Evolutionary conservation across 1,140 invertebrate genomes (phyloP), one percentile per base, ranked within the genome.

Genomic region (Drosophila kikkawai): DNA sequence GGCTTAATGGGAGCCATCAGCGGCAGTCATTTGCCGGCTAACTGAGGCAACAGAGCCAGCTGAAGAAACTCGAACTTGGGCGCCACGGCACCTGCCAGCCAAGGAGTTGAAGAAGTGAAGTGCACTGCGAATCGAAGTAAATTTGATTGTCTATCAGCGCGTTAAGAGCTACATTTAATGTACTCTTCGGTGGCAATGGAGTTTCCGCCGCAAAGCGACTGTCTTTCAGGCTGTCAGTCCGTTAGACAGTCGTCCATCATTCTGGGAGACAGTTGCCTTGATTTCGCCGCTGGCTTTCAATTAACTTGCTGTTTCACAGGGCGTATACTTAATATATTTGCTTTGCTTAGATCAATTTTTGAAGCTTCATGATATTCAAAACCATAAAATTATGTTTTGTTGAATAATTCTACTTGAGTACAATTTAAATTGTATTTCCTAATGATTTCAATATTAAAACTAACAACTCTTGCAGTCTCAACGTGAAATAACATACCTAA

Each of bases 61-160:
- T 19, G 39, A 11, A 37, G 12, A 19, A 61, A 39, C 17, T 56
- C 73, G 53, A 70, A 66, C 68, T 48, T 7, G 7, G 22, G 41
- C 5, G 36, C 53, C 51, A 32, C 42, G 64, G 36, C 57, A 74
- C 57, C 71, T 75, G 71, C 37, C 67, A 68, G 59, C 22, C 15
- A 17, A n/a, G 55, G 22, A 57, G 75, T 56, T 41, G 36, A 44
- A 45, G 17, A 42, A 77, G 47, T 70, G 15, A 47, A 77, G 55
- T 78, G 75, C 47, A 61, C 41, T 39, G 19, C 51, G 53, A 58
- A 67, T 76, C 61, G 75, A 79, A 79, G 75, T 42, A 79, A 79
- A 90, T 90, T 84, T 69, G 63, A 79, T 88, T 82, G 85, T 88
- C 74, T 79, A 84, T 83, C 75, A 67, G 44, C 56, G 55, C 77